Evolutionary conservation across 2,888 invertebrate genomes (phyloP).

Genomic region (Caenorhabditis japonica): DNA sequence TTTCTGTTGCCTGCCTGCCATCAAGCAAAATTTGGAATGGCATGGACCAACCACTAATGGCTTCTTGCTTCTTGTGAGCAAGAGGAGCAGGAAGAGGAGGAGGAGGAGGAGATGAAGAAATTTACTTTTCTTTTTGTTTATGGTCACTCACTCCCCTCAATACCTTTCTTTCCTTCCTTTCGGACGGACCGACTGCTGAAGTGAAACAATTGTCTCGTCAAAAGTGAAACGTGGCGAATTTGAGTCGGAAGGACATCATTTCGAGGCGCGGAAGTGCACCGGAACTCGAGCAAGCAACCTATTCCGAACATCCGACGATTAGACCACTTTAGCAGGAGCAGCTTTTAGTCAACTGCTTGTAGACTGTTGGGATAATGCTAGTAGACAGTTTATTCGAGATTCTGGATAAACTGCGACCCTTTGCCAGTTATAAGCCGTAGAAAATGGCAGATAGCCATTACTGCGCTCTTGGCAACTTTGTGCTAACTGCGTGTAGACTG

Average conservation of each 20-base stretch:
- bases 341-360: constrained; percentile 1
- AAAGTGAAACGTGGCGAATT: constrained; percentile 47
- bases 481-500: no score
- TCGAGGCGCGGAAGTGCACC: constrained; percentile 41
- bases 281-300: constrained; percentile 24
- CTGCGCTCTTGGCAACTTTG: no score
- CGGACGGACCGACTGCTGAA: background rate
- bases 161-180: background rate
- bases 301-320: constrained; percentile 52
- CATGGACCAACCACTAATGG: constrained; percentile 14
- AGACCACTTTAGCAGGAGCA: constrained; percentile 9
- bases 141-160: background rate
- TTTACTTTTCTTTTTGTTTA: constrained; percentile 13
- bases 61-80: no score
- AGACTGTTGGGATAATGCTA: no score
- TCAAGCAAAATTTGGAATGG: constrained; percentile 40
- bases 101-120: no score
- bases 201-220: constrained; percentile 38
- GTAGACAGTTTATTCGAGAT: no score
- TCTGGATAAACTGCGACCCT: no score
- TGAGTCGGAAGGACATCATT: constrained; percentile 16
- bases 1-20: no score
- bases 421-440: no score
- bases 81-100: no score
- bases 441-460: no score